These are phyloP conservation scores for Omphaloscelis lunosa DNA, from an alignment of 2,888 invertebrate species.

Conservation along the genomic window DNA sequence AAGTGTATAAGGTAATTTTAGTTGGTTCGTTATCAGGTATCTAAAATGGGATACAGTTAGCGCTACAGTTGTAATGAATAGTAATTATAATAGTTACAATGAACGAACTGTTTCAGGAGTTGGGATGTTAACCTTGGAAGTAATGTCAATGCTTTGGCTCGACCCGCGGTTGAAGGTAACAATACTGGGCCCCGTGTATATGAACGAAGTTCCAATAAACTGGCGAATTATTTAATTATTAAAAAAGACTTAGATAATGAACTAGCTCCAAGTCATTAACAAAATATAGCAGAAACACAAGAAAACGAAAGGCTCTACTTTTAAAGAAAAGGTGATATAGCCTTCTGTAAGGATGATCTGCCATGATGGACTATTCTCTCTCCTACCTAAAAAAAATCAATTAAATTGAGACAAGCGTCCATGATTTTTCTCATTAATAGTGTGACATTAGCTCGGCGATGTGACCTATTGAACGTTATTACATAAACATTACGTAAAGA, in stretches of 20 bases:
- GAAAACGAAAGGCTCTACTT: slow-evolving; percentile 7
- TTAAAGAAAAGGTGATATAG: slow-evolving; percentile 15
- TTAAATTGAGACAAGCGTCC: not conserved
- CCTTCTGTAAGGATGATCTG: not conserved
- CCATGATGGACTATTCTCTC: not conserved
- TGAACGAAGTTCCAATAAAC: slow-evolving; percentile 28
- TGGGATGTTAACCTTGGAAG: slow-evolving; percentile 44
- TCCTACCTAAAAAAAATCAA: not conserved
- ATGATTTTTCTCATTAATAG: not conserved
- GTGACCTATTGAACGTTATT: slow-evolving; percentile 29
- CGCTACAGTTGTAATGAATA: slow-evolving; percentile 15
- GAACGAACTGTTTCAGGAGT: slow-evolving; percentile 37
- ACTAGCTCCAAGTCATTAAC: not conserved
- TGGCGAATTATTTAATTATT: slow-evolving; percentile 11
- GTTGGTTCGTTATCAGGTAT: slow-evolving; percentile 10
- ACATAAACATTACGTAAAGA: slow-evolving; percentile 29
- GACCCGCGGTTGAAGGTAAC: slow-evolving; percentile 57
- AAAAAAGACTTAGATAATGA: not conserved
- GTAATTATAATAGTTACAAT: slow-evolving; percentile 10
- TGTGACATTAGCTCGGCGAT: slow-evolving; percentile 7
- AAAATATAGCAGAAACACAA: slow-evolving; percentile 7
- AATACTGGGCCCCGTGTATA: slow-evolving; percentile 13
- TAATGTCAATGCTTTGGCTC: slow-evolving; percentile 48
- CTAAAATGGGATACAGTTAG: slow-evolving; percentile 12
- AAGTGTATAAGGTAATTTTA: slow-evolving; percentile 17